Evolutionary conservation across 2,888 invertebrate genomes (phyloP).

Genomic region (Itoplectis maculator): DNA sequence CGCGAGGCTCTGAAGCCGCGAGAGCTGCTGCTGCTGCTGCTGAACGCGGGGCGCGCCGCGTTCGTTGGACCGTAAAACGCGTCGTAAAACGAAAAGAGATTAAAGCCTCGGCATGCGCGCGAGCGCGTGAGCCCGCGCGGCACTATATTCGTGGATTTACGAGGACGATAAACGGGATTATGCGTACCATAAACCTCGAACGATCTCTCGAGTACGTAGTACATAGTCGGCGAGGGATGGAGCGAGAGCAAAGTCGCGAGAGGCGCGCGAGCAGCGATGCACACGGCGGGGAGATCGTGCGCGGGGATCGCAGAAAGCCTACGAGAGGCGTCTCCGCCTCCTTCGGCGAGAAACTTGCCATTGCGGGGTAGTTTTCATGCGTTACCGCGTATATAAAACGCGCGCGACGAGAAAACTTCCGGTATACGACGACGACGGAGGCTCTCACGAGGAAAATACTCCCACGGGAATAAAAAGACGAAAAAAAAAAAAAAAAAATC

Average conservation of each 20-base stretch:
- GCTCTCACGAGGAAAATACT: constrained; percentile 49
- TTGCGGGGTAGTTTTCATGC: constrained; percentile 52
- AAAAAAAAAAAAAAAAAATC: no score
- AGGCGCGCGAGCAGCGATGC: no score
- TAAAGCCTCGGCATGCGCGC: constrained; percentile 76
- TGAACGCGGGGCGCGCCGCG: constrained; percentile 38
- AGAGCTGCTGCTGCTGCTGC: no score
- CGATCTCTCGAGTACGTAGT: constrained; percentile 80
- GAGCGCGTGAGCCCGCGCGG: constrained; percentile 72
- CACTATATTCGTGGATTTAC: constrained; percentile 81
- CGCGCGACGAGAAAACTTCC: constrained; percentile 35
- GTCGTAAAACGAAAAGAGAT: constrained; percentile 82
- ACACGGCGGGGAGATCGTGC: no score
- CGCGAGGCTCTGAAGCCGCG: no score
- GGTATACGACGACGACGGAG: constrained; percentile 13
- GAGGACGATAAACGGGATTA: constrained; percentile 83
- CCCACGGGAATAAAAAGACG: constrained; percentile 12
- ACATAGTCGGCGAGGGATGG: constrained; percentile 68
- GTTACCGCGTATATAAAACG: constrained; percentile 24
- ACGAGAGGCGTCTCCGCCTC: constrained; percentile 21
- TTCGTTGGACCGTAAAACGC: constrained; percentile 78
- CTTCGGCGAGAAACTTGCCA: constrained; percentile 50
- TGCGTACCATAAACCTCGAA: constrained; percentile 81
- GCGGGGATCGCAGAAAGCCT: constrained; percentile 50
- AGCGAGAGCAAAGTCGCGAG: constrained; percentile 32